Percentiles rank a stretch among this genome's conserved stretches.
Evolutionary conservation across 1,140 invertebrate species (phyloP).

Genomic region (Octopus sinensis): DNA sequence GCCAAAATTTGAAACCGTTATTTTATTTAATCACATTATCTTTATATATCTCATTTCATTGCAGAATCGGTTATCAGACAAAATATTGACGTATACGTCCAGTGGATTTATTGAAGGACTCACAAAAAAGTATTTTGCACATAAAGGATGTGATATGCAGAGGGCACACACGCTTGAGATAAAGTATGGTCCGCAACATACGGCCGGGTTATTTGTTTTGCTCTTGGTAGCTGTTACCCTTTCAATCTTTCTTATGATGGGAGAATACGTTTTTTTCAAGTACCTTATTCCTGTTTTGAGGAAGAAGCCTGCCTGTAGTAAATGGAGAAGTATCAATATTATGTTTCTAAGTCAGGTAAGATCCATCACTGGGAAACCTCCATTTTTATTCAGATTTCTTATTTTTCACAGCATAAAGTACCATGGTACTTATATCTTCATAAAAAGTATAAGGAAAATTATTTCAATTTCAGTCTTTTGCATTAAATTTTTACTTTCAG

Average conservation of each 20-base stretch:
- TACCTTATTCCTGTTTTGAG: constrained; percentile 10
- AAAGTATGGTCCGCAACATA: constrained; percentile 3
- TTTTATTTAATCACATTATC: too few species aligned
- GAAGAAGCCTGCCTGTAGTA: not conserved
- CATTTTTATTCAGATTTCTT: not conserved
- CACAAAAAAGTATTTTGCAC: not conserved
- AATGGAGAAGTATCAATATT: constrained; percentile 5
- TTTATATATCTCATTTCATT: not conserved
- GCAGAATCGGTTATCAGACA: constrained; percentile 7
- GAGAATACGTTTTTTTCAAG: constrained; percentile 4
- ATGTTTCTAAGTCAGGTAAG: constrained; percentile 14
- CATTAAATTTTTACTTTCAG: too few species aligned
- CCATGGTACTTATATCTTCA: not conserved
- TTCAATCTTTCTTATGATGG: constrained; percentile 3
- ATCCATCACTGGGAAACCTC: not conserved
- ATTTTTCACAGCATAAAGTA: not conserved
- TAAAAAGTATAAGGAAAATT: too few species aligned
- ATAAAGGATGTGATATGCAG: not conserved
- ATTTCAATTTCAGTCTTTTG: too few species aligned
- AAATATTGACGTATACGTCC: constrained; percentile 6
- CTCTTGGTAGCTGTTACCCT: not conserved
- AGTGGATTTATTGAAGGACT: constrained; percentile 10
- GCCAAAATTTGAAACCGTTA: too few species aligned
- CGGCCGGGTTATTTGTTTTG: constrained; percentile 4
- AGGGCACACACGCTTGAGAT: not conserved